Conservation (phyloP, 2,888 invertebrate species). For the Sphecodes monilicornis region DNA sequence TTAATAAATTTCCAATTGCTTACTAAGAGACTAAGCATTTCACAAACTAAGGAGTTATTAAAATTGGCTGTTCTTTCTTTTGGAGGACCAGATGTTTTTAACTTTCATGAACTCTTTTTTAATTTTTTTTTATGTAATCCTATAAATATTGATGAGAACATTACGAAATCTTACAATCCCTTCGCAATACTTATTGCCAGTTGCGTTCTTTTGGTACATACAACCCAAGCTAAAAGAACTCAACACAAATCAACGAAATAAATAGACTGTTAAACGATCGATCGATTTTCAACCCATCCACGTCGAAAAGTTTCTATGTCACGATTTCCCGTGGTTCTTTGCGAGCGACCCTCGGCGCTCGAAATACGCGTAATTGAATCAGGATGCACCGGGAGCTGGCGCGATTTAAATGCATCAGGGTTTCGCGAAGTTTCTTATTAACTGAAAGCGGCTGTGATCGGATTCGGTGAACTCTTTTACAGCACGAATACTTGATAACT, state of each 20-base stretch:
- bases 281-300: neutral
- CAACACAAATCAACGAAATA: neutral
- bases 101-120: too few relatives aligned
- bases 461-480: conserved; percentile 60
- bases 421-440: conserved; percentile 70
- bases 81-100: too few relatives aligned
- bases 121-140: too few relatives aligned
- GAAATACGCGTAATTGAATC: conserved; percentile 59
- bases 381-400: conserved; percentile 26
- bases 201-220: too few relatives aligned
- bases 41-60: too few relatives aligned
- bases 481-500: conserved; percentile 70
- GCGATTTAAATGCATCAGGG: conserved; percentile 73
- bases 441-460: conserved; percentile 59
- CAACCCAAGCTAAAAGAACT: too few relatives aligned
- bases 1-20: too few relatives aligned
- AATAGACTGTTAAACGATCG: neutral
- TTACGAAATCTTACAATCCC: too few relatives aligned
- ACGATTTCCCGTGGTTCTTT: neutral
- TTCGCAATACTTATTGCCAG: too few relatives aligned
- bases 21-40: too few relatives aligned
- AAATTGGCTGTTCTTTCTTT: too few relatives aligned
- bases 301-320: neutral
- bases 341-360: conserved; percentile 23
- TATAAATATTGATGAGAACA: too few relatives aligned